Conservation (phyloP, 2,888 invertebrate species). For the Pheosia tremula region DNA sequence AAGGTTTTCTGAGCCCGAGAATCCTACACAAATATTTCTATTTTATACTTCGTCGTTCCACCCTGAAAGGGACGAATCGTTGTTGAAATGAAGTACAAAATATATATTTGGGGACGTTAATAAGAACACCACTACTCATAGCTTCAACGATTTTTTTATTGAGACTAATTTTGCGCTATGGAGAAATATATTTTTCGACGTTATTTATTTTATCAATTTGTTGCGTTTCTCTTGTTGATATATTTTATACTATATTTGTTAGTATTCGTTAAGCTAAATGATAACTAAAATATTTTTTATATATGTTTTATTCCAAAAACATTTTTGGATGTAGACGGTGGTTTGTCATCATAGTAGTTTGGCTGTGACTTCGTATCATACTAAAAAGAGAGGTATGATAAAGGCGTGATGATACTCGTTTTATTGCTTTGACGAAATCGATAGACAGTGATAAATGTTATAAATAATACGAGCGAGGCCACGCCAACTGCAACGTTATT, state of each 20-base stretch:
- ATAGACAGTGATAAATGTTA: background rate
- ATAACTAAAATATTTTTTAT: too few relatives aligned
- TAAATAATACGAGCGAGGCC: background rate
- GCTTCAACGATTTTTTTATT: background rate
- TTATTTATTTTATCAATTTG: background rate
- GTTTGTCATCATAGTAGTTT: too few relatives aligned
- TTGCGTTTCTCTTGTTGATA: too few relatives aligned
- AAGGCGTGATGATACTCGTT: too few relatives aligned
- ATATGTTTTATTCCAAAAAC: too few relatives aligned
- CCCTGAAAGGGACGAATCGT: background rate
- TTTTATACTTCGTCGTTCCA: constrained; percentile 1
- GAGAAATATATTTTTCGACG: constrained; percentile 12
- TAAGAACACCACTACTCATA: background rate
- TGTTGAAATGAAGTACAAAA: background rate
- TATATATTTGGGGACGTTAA: constrained; percentile 1
- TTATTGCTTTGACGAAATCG: too few relatives aligned
- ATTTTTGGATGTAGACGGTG: too few relatives aligned
- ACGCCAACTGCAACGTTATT: constrained; percentile 29
- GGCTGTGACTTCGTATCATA: too few relatives aligned
- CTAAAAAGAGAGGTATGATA: too few relatives aligned
- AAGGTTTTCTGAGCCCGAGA: constrained; percentile 6
- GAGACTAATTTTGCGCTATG: background rate
- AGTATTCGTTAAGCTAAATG: too few relatives aligned
- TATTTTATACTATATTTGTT: too few relatives aligned
- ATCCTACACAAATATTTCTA: constrained; percentile 7